phyloP scores from a whole-genome alignment of 64 coral and sea anemone genomes.

The Stylophora pistillata region DNA sequence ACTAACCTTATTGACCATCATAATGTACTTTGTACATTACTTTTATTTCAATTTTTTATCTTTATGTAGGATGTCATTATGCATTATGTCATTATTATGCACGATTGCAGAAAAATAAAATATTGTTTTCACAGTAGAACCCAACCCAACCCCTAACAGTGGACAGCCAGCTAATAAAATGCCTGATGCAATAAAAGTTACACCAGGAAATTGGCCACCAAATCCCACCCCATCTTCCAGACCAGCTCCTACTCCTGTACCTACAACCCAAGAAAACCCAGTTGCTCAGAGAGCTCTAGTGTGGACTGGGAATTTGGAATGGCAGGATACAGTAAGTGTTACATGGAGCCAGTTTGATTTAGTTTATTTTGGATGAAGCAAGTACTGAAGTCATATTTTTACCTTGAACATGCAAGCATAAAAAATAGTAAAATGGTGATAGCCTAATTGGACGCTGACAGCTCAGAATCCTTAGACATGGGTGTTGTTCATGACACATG shows the following conservation, averaged over 20 bases:
- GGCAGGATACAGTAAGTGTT: slow-evolving; percentile 84
- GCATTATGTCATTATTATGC: too few relatives aligned
- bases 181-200: neutral
- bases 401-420: too few relatives aligned
- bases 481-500: too few relatives aligned
- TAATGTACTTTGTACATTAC: too few relatives aligned
- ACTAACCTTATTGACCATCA: too few relatives aligned
- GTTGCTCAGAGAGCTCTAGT: slow-evolving; percentile 42
- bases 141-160: neutral
- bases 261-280: slow-evolving; percentile 2
- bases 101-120: neutral
- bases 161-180: neutral
- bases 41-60: too few relatives aligned
- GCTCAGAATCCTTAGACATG: too few relatives aligned
- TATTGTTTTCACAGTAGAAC: neutral
- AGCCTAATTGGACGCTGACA: too few relatives aligned
- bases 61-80: too few relatives aligned
- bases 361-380: too few relatives aligned
- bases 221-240: neutral
- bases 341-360: neutral
- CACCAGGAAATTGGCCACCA: neutral
- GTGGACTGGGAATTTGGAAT: slow-evolving; percentile 82
- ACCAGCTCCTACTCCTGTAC: neutral
- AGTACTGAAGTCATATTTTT: too few relatives aligned
- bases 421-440: too few relatives aligned